Evolutionary conservation across 2,797 vertebrate species (phyloP), one percentile per base, ranked within the genome.

Genomic region (Enteromius viviparus): DNA sequence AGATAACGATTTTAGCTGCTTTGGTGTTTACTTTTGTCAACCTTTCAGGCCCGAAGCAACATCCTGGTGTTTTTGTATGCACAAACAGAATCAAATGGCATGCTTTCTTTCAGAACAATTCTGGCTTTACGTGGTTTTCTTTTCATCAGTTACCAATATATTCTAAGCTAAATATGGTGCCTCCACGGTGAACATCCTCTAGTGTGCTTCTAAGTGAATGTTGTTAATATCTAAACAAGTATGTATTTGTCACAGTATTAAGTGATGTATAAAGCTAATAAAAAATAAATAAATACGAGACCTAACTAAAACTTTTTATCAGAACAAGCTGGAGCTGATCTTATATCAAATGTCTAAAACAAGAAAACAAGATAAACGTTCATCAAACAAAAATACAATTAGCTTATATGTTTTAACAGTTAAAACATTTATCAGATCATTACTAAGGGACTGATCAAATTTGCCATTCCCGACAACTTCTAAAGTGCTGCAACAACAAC

Each of bases 1-100:
- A 17, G n/a, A 23, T 10, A 26, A 75, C 19, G 34, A 26, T 89
- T 90, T 91, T 88, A 91, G 85, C 90, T 88, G 76, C 78, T 87
- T 72, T 87, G 66, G 76, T 58, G 65, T 34, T 34, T 84, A 55
- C 84, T 80, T 87, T 84, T 74, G 66, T 78, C 19, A 9, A 60
- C 26, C 51, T 60, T 42, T 83, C 65, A 72, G n/a, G 72, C 45
- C 29, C 49, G 32, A 62, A 10, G 29, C 23, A 66, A 47, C 5
- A 76, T 82, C 29, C 19, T 53, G 29, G 3, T 15, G 26, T 17
- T 53, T 53, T 29, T 29, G 47, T 17, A 1, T 19, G 19, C 47
- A 9, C 14, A 74, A 53, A 12, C 32, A 23, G 34, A 19, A 55
- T 76, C 19, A 74, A 74, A 34, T 2, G 10, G 0, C 10, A 14